Base-by-base conservation (phyloP, 2,113 vertebrate species). In the Perca schrenkii region DNA sequence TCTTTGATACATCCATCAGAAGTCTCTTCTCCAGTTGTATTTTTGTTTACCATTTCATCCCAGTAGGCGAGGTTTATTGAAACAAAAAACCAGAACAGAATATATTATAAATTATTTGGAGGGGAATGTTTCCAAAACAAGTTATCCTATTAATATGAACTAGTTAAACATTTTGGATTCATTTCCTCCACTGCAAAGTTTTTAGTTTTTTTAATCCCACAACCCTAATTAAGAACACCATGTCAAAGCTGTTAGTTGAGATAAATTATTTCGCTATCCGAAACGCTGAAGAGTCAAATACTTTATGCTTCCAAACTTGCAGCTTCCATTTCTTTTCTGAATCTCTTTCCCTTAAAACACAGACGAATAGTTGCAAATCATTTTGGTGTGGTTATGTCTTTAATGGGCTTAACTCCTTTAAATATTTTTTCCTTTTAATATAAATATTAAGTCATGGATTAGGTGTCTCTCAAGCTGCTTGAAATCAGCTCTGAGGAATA, bases 71-170 rank as follows among this genome's bases (percentile, higher is more conserved):
- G 79, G 84, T 68, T 87, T 87, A 89, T 76, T 67, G 4, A 87
- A 66, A 79, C 50, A 49, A 15, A 69, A 11, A 43, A 43, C 40
- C 8, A 43, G 40, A 67, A 54, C 66, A 72, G 78, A 91, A 68
- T 86, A 87, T 83, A 77, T 73, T 80, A 78, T 82, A 67, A 80
- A 84, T 57, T 67, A 90, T 87, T 68, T 82, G 58, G 47, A 80
- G 43, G 56, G 81, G 63, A 83, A 88, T 65, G 53, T 91, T 92
- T 75, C 65, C 80, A 86, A 89, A 86, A 88, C 63, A 76, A 43
- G 3, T 16, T 49, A 77, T 82, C 15, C 13, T 53, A 65, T 85
- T 52, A 43, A 53, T 53, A 66, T 65, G 54, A 66, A 71, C 82
- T 31, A 65, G 4, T 50, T 6, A 15, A 56, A 3, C 25, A n/a